A percentile compares a stretch with the other conserved stretches of the same genome.
Evolutionary conservation across 2,113 vertebrate genomes (phyloP).

Genomic region (Myiozetetes cayanensis): DNA sequence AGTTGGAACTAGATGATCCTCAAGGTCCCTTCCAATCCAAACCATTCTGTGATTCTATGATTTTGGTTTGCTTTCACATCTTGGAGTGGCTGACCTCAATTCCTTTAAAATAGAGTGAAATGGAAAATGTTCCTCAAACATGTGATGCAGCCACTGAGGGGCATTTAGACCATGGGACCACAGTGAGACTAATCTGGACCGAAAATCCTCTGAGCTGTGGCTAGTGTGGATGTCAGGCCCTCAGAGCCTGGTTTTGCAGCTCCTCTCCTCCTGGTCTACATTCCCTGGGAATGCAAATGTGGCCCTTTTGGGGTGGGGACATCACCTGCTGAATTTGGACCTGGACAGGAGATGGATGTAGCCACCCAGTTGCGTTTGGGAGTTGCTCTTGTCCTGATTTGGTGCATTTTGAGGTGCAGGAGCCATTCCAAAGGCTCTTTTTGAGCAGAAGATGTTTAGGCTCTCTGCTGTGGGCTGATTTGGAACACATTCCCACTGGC

Average conservation of each 20-base stretch:
- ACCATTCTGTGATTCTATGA: neutral
- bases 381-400: accelerated
- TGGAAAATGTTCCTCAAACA: neutral
- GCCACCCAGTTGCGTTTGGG: neutral
- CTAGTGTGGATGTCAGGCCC: neutral
- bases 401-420: neutral
- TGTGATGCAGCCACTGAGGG: neutral
- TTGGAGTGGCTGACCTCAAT: neutral
- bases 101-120: neutral
- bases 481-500: neutral
- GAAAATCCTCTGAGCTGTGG: neutral
- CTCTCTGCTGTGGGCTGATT: neutral
- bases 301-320: neutral
- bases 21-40: neutral
- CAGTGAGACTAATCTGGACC: neutral
- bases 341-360: neutral
- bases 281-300: neutral
- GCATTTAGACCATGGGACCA: neutral
- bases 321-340: neutral
- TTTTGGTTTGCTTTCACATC: neutral
- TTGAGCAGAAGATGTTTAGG: neutral
- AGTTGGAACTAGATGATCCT: neutral
- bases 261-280: neutral
- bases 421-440: neutral
- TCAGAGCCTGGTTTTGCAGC: neutral